phyloP scores from a whole-genome alignment of 2,888 invertebrate species.

The Nezara viridula region DNA sequence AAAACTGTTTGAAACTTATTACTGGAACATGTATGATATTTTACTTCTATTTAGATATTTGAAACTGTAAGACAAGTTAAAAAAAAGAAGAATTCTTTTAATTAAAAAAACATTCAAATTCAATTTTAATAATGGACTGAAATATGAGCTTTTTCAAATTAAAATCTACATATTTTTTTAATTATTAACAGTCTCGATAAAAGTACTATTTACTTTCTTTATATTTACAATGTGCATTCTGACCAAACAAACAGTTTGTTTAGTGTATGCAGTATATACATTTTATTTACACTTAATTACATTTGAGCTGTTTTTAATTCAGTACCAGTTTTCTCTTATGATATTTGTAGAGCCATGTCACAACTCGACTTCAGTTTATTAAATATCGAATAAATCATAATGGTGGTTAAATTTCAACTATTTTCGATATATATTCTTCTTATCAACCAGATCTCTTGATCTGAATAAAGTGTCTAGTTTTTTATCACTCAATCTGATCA shows the following conservation, averaged over 20 bases:
- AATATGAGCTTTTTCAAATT: neutral
- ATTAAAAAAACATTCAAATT: neutral
- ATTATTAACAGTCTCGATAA: neutral
- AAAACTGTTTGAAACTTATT: no score
- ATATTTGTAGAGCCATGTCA: neutral
- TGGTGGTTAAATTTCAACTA: neutral
- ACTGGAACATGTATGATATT: no score
- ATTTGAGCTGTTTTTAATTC: neutral
- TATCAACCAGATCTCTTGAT: no score
- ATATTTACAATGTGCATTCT: neutral
- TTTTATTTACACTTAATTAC: neutral
- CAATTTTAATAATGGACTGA: neutral
- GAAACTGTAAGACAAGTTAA: no score
- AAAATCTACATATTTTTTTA: neutral
- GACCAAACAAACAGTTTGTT: neutral
- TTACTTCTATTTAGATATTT: no score
- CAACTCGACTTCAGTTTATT: neutral
- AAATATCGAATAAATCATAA: no score
- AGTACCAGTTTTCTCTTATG: neutral
- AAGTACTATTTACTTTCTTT: neutral
- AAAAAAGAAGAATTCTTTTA: no score
- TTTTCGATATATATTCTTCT: neutral
- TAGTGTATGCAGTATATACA: neutral
- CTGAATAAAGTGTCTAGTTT: no score
- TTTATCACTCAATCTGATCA: no score